phyloP scores from a whole-genome alignment of 2,888 invertebrate genomes.

The Lissocephala sabroskyi region DNA sequence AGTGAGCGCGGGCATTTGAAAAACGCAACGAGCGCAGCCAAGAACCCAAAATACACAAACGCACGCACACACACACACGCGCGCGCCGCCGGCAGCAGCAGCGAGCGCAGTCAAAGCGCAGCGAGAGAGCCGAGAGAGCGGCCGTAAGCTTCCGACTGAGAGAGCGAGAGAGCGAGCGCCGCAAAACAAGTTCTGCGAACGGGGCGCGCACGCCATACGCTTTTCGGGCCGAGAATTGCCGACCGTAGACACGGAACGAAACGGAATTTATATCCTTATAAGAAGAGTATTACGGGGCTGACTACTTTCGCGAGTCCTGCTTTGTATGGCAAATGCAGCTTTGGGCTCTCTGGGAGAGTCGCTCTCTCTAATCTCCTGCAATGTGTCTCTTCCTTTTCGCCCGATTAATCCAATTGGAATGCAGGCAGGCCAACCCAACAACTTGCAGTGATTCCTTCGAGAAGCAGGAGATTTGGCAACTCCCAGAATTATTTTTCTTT shows the following conservation, averaged over 20 bases:
- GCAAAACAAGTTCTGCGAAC: background rate
- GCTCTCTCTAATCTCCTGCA: constrained; percentile 20
- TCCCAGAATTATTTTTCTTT: background rate
- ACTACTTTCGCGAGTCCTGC: background rate
- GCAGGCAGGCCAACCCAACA: constrained; percentile 37
- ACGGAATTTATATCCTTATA: too few species aligned
- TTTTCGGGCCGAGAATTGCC: too few species aligned
- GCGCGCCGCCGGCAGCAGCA: constrained; percentile 1
- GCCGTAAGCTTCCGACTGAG: constrained; percentile 21
- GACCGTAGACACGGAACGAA: too few species aligned
- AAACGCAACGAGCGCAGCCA: constrained; percentile 42
- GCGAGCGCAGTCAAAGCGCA: constrained; percentile 2
- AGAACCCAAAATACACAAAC: constrained; percentile 32
- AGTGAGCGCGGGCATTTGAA: too few species aligned
- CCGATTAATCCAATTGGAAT: constrained; percentile 57
- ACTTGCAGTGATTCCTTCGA: constrained; percentile 30
- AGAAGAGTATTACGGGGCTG: too few species aligned
- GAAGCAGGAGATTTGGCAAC: background rate
- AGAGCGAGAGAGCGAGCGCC: background rate
- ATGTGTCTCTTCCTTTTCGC: constrained; percentile 23
- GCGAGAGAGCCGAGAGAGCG: constrained; percentile 19
- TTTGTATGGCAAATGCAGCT: background rate
- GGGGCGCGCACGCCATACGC: too few species aligned
- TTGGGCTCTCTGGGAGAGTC: constrained; percentile 5
- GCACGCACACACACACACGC: constrained; percentile 2